Conservation (phyloP, 2,113 vertebrate species). For the Labeo catla region DNA sequence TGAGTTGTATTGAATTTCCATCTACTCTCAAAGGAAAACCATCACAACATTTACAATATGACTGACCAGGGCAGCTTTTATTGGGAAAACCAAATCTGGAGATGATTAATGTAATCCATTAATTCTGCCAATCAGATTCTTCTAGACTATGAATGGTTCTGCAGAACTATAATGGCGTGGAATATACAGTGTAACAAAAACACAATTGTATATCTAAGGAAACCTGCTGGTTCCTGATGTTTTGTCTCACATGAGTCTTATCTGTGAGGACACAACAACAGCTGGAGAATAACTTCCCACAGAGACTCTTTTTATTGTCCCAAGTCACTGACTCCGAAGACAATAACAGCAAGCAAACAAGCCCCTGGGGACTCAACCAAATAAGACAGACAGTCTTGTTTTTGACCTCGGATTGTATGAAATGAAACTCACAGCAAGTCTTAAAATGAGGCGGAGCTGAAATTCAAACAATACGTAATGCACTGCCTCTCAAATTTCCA, state of each 20-base stretch:
- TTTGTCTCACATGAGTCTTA: constrained; percentile 21
- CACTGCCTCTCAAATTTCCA: not conserved
- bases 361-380: constrained; percentile 25
- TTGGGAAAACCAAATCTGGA: not conserved
- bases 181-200: not conserved
- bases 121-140: not conserved
- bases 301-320: constrained; percentile 31
- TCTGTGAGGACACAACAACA: constrained; percentile 22
- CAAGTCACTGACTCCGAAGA: constrained; percentile 39
- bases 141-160: not conserved
- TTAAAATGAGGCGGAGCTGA: not conserved
- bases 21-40: not conserved
- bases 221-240: not conserved
- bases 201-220: not conserved
- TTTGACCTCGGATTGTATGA: constrained; percentile 8
- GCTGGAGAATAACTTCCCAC: constrained; percentile 32
- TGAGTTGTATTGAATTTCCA: not conserved
- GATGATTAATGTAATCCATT: not conserved
- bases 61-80: not conserved
- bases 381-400: constrained; percentile 33
- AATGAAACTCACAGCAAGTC: constrained; percentile 1
- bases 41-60: not conserved
- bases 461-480: constrained; percentile 7
- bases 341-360: constrained; percentile 45
- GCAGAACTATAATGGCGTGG: not conserved